A percentile compares a stretch with the other conserved stretches of the same genome.
Evolutionary conservation across 2,888 invertebrate genomes (phyloP).

Genomic region (Subacronicta megacephala): DNA sequence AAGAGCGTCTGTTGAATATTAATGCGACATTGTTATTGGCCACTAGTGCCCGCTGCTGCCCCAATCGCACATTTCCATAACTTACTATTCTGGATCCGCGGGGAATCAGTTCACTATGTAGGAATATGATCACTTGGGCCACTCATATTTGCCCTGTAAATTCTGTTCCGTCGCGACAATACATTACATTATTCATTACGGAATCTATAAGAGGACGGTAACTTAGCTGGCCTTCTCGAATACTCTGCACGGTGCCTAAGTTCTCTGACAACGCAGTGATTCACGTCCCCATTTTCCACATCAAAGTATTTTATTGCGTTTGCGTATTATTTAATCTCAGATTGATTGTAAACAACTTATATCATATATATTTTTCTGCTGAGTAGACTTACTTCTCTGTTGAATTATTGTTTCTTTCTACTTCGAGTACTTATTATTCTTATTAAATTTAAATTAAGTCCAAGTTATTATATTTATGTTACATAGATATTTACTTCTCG

Average conservation of each 20-base stretch:
- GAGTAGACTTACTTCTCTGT: too few relatives aligned
- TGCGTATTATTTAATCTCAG: slow-evolving; percentile 24
- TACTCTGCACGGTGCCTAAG: slow-evolving; percentile 54
- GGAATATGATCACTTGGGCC: slow-evolving; percentile 82
- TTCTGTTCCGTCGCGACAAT: slow-evolving; percentile 71
- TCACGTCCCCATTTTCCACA: slow-evolving; percentile 68
- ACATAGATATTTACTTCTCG: too few relatives aligned
- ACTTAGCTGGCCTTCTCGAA: slow-evolving; percentile 64
- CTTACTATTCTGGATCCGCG: slow-evolving; percentile 89
- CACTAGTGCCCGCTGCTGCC: slow-evolving; percentile 87
- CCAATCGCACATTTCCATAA: slow-evolving; percentile 89
- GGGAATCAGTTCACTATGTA: slow-evolving; percentile 85
- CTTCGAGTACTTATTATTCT: too few relatives aligned
- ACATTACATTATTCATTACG: slow-evolving; percentile 77
- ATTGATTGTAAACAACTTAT: slow-evolving; percentile 43
- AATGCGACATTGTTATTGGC: slow-evolving; percentile 89
- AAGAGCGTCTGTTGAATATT: slow-evolving; percentile 88
- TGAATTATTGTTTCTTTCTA: too few relatives aligned
- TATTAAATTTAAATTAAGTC: too few relatives aligned
- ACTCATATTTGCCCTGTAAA: slow-evolving; percentile 80
- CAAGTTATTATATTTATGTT: too few relatives aligned
- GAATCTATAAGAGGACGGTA: slow-evolving; percentile 68
- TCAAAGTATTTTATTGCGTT: slow-evolving; percentile 59
- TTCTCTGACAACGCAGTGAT: slow-evolving; percentile 57
- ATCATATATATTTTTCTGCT: too few relatives aligned